Percentiles rank a stretch among this genome's conserved stretches.
These are phyloP conservation scores for Sphaerodactylus townsendi DNA, from an alignment of 2,113 vertebrate genomes.

Conservation along the genomic window DNA sequence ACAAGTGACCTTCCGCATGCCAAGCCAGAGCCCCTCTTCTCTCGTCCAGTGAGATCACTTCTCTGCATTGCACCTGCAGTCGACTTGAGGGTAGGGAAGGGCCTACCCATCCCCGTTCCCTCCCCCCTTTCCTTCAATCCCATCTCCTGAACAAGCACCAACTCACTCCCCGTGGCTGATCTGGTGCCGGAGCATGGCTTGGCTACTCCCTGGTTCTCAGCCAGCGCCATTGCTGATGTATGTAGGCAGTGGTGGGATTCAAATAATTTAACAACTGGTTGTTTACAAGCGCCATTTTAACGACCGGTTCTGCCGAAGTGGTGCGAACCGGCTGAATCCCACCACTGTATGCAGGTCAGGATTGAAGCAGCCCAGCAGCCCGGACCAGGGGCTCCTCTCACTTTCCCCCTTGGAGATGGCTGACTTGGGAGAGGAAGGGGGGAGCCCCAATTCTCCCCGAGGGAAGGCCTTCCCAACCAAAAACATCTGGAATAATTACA, in stretches of 20 bases:
- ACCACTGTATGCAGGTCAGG: background rate
- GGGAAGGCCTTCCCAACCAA: no score
- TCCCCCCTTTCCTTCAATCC: background rate
- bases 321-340: no score
- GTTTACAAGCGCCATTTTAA: no score
- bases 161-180: no score
- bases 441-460: background rate
- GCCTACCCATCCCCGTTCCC: background rate
- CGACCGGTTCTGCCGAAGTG: no score
- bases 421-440: background rate
- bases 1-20: no score
- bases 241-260: no score
- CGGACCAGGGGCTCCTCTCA: background rate
- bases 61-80: no score
- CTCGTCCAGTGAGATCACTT: no score
- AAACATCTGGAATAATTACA: conserved; percentile 70
- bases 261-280: no score
- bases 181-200: conserved; percentile 2
- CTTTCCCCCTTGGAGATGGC: background rate
- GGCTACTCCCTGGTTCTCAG: conserved; percentile 57
- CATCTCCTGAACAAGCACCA: no score
- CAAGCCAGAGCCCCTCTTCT: no score
- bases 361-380: background rate
- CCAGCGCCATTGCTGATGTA: background rate
- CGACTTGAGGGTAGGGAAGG: background rate